Evolutionary conservation across 2,888 invertebrate genomes (phyloP), one percentile per base, ranked within the genome.

Genomic region (Calliopum simillimum): DNA sequence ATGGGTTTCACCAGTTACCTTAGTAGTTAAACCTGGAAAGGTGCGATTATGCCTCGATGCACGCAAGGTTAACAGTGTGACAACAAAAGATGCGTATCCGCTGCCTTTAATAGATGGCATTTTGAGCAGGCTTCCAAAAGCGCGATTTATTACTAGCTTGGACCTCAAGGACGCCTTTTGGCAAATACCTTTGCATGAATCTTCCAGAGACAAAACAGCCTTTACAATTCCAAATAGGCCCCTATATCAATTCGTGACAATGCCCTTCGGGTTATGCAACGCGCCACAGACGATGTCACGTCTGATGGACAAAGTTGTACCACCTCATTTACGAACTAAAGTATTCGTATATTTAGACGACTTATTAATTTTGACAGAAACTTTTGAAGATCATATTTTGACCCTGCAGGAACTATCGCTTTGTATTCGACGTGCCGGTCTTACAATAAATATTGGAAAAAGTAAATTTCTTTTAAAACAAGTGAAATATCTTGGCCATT

Each of bases 181-280:
- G 55, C 73, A 73, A 44, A 73, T 73, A 5, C 43, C 25, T 8
- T 41, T 73, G 8, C 16, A 67, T 1, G 64, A 69, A n/a, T 12
- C 53, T 3, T 68, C 71, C 3, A 72, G 70, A 49, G 66, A 69
- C 43, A 72, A 70, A 14, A 82, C 80, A 2, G 80, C 80, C 0
- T 76, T 75, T 25, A 70, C 78, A 11, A 78, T 81, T 3, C 81
- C 73, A 3, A 74, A 73, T 13, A 51, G 73, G 16, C 66, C 73
- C 0, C 55, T 76, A 3, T 75, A 74, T 53, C 75, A 76, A 43
- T 76, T 73, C n/a, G n/a, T n/a, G n/a, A n/a, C n/a, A n/a, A n/a
- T n/a, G n/a, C n/a, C n/a, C n/a, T n/a, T n/a, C n/a, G n/a, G n/a
- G n/a, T n/a, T n/a, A n/a, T n/a, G n/a, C n/a, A n/a, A n/a, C n/a